A percentile compares a stretch with the other conserved stretches of the same genome.
Evolutionary conservation across 64 coral and sea anemone genomes (phyloP).

Genomic region (Pocillopora damicornis): DNA sequence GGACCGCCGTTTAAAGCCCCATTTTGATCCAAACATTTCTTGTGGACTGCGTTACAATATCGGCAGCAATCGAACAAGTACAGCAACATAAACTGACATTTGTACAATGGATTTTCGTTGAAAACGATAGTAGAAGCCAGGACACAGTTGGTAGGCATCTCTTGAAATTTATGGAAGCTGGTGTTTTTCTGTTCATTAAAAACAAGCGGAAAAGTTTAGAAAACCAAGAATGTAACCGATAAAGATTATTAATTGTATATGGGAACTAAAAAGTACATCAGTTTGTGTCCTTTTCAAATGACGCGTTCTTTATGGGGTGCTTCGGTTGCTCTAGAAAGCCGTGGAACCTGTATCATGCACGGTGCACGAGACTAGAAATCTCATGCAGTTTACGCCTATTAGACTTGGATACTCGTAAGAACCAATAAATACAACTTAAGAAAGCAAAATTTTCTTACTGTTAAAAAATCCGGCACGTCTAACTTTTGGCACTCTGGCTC

Average conservation of each 20-base stretch:
- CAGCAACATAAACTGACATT: neutral
- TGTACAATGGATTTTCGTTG: neutral
- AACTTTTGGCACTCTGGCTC: neutral
- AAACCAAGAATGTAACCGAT: too few relatives aligned
- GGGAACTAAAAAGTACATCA: too few relatives aligned
- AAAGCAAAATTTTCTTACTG: neutral
- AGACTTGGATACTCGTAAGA: too few relatives aligned
- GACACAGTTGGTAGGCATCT: neutral
- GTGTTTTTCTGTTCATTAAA: neutral
- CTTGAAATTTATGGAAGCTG: slow-evolving; percentile 8
- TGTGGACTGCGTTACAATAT: neutral
- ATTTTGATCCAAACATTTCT: neutral
- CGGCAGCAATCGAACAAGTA: slow-evolving; percentile 19
- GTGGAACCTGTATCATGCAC: too few relatives aligned
- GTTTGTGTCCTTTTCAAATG: too few relatives aligned
- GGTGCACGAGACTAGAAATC: too few relatives aligned
- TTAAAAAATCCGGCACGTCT: slow-evolving; percentile 15
- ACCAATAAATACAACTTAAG: too few relatives aligned
- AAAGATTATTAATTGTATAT: too few relatives aligned
- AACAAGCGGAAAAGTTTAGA: neutral
- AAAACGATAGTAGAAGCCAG: slow-evolving; percentile 6
- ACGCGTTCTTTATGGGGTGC: too few relatives aligned
- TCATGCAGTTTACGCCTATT: too few relatives aligned
- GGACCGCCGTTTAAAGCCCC: neutral
- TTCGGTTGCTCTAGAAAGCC: too few relatives aligned